phyloP scores from a whole-genome alignment of 2,888 invertebrate species.

The Holacanthella duospinosa region DNA sequence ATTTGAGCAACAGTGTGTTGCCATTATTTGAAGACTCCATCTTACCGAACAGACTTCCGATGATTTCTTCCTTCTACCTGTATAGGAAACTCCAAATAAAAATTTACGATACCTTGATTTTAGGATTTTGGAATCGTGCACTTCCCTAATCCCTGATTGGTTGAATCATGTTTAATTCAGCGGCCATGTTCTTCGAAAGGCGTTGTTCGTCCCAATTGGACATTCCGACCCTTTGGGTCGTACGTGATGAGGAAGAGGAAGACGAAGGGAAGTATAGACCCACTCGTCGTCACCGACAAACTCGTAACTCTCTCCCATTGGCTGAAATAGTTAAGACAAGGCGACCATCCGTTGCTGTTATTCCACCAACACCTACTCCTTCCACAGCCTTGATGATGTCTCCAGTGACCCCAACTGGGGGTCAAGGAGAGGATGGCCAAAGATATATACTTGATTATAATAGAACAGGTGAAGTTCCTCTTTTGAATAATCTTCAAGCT shows the following conservation, averaged over 20 bases:
- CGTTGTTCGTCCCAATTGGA: constrained; percentile 37
- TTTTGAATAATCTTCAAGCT: background rate
- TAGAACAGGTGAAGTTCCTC: background rate
- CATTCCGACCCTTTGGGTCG: constrained; percentile 34
- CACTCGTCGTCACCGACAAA: constrained; percentile 13
- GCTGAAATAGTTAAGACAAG: background rate
- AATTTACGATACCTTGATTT: too few species aligned
- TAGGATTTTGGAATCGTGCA: background rate
- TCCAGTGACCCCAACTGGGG: constrained; percentile 6
- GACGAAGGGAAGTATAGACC: background rate
- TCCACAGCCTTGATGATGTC: constrained; percentile 7
- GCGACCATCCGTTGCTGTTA: background rate
- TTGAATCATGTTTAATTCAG: constrained; percentile 35
- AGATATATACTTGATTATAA: background rate
- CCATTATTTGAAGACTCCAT: too few species aligned
- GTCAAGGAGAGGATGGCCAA: background rate
- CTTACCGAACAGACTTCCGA: too few species aligned
- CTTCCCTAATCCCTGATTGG: background rate
- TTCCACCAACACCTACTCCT: constrained; percentile 9
- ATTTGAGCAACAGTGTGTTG: too few species aligned
- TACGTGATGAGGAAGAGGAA: constrained; percentile 21
- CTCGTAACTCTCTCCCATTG: constrained; percentile 17
- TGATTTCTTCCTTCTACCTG: too few species aligned
- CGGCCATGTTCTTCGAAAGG: constrained; percentile 36
- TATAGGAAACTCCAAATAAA: too few species aligned